Evolutionary conservation across 2,113 vertebrate genomes (phyloP).

Genomic region (Zingel zingel): DNA sequence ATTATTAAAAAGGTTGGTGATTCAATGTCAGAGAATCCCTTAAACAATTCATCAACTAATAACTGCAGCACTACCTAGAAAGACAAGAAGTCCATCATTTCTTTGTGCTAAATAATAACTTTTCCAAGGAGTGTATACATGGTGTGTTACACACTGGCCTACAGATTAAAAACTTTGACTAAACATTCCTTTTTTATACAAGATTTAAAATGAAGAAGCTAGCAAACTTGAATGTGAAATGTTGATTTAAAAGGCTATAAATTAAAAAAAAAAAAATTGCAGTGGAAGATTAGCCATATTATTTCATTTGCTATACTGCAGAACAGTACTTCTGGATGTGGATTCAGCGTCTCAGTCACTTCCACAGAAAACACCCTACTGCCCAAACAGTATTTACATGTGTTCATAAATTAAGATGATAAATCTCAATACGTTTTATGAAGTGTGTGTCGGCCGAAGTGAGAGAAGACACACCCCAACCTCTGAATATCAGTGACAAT

Average conservation of each 20-base stretch:
- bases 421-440: not conserved
- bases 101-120: not conserved
- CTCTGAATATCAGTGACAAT: constrained; percentile 87
- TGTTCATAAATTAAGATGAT: constrained; percentile 1
- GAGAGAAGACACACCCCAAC: constrained; percentile 86
- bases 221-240: not conserved
- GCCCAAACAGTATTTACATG: not conserved
- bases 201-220: not conserved
- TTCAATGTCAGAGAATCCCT: too few relatives aligned
- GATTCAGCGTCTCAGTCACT: not conserved
- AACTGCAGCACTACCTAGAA: not conserved
- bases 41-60: not conserved
- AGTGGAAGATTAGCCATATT: not conserved
- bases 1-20: not conserved
- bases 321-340: not conserved
- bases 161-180: not conserved
- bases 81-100: not conserved
- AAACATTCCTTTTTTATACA: not conserved
- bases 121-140: not conserved
- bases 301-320: not conserved
- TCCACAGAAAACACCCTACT: not conserved
- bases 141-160: not conserved
- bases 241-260: not conserved
- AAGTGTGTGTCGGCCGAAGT: constrained; percentile 78
- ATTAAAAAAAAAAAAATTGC: not conserved